These are phyloP conservation scores for Baccha elongata DNA, from an alignment of 2,888 invertebrate genomes.

Conservation along the genomic window DNA sequence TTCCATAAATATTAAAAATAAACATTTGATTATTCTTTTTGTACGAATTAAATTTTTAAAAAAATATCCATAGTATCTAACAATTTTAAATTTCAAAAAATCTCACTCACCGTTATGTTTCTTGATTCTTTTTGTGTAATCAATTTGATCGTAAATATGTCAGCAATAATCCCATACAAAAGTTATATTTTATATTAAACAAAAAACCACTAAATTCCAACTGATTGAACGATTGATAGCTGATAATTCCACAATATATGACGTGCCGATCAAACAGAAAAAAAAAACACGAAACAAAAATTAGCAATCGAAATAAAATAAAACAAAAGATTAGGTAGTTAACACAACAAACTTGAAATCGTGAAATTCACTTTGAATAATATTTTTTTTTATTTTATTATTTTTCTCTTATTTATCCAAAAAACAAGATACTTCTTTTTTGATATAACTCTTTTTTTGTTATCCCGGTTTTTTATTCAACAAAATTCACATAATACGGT, in stretches of 20 bases:
- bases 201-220: slow-evolving; percentile 15
- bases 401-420: slow-evolving; percentile 1
- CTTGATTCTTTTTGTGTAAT: background rate
- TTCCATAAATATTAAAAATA: too few species aligned
- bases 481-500: slow-evolving; percentile 35
- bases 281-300: slow-evolving; percentile 5
- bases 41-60: too few species aligned
- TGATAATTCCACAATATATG: slow-evolving; percentile 17
- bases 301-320: background rate
- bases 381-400: slow-evolving; percentile 30
- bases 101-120: slow-evolving; percentile 26
- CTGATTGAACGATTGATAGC: slow-evolving; percentile 7
- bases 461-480: background rate
- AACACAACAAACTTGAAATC: slow-evolving; percentile 33
- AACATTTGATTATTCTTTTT: too few species aligned
- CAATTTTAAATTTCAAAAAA: background rate
- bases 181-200: background rate
- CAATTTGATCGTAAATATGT: slow-evolving; percentile 28
- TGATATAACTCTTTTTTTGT: background rate
- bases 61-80: too few species aligned
- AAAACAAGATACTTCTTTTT: slow-evolving; percentile 3
- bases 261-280: slow-evolving; percentile 17
- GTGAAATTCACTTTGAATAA: slow-evolving; percentile 39
- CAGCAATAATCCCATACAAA: slow-evolving; percentile 56
- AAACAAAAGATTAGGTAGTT: slow-evolving; percentile 20